Base-by-base conservation (phyloP, 2,888 invertebrate species). In the Metacarcinus magister region DNA sequence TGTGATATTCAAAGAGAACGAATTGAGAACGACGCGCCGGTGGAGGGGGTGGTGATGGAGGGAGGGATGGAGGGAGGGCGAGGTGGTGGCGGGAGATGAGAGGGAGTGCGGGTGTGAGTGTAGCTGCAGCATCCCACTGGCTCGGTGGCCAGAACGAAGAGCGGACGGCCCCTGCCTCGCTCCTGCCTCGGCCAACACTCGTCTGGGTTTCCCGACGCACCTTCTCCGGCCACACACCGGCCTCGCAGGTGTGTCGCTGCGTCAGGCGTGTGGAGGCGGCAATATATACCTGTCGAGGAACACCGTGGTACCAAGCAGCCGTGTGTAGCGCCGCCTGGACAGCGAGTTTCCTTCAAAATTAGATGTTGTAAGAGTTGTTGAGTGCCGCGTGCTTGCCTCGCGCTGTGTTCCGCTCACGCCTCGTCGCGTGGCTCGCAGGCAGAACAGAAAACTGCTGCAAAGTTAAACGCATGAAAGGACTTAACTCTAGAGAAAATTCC, bases 101-200 rank as follows among this genome's bases (percentile, higher is more conserved):
- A 82, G 82, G 82, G 82, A 82, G 82, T 82, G 82, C 32, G 28
- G 82, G 82, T 82, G 32, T 82, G 82, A 28, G 82, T 82, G 82
- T 82, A 10, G 82, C 82, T 23, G 82, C 82, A 28, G 82, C 82
- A 28, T 82, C 82, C 82, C 82, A 82, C 82, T 82, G 82, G 82
- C 82, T 82, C 82, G 28, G 82, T 10, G 82, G 82, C 82, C 82
- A 82, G 32, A 82, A 28, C 28, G 32, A 82, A 28, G 67, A 67
- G 82, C 28, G 82, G 32, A 32, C 32, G 32, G 32, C 13, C 32
- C 32, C 82, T 82, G 82, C 82, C 82, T 82, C 82, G 82, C 82
- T 82, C 82, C 82, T 82, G 82, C 32, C 82, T 32, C 32, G 82
- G 32, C 82, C 32, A 28, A 13, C 82, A 82, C 82, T n/a, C 54